These are phyloP conservation scores for Castor canadensis DNA, from an alignment of 2,113 vertebrate genomes.

Conservation along the genomic window DNA sequence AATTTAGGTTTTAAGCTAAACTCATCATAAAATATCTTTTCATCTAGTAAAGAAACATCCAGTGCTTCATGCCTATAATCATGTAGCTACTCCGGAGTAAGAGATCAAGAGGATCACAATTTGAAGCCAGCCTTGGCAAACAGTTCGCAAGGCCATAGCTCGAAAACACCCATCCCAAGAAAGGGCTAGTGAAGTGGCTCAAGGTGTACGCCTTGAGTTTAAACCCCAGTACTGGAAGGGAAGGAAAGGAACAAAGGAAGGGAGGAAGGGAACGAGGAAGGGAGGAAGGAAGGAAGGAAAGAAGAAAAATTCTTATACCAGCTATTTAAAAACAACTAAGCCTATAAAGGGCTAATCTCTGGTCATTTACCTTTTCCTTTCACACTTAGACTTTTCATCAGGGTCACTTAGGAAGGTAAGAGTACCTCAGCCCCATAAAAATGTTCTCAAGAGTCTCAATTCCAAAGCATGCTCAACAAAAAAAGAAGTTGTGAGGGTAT, in stretches of 20 bases:
- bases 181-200: too few species aligned
- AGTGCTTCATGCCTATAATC: too few species aligned
- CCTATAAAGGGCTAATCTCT: background rate
- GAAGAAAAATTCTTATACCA: background rate
- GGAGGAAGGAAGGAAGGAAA: too few species aligned
- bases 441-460: background rate
- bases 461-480: background rate
- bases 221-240: too few species aligned
- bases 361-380: background rate
- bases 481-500: background rate
- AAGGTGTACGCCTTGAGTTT: too few species aligned
- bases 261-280: too few species aligned
- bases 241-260: too few species aligned
- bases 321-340: constrained; percentile 17
- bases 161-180: too few species aligned
- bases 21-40: constrained; percentile 23
- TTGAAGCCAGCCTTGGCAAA: too few species aligned
- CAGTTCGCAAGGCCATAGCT: too few species aligned
- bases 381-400: background rate
- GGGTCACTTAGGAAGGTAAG: background rate
- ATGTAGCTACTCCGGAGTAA: too few species aligned
- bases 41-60: constrained; percentile 7
- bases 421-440: background rate
- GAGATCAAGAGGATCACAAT: too few species aligned
- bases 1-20: background rate